Percentiles rank a stretch among this genome's conserved stretches.
Evolutionary conservation across 2,113 vertebrate species (phyloP).

Genomic region (Oenanthe melanoleuca): DNA sequence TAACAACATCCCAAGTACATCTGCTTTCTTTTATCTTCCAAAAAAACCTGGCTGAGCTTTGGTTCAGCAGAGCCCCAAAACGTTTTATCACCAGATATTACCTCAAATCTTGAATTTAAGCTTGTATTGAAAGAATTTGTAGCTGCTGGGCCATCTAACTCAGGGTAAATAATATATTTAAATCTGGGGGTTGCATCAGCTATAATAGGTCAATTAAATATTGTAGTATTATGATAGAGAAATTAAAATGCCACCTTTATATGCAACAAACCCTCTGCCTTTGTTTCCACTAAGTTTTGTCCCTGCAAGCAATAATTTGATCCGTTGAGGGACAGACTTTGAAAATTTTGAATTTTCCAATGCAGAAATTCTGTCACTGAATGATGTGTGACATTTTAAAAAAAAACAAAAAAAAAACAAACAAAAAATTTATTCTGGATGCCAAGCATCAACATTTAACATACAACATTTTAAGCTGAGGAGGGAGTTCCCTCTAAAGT

Average conservation of each 20-base stretch:
- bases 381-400: not conserved
- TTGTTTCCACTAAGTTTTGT: not conserved
- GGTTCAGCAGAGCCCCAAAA: not conserved
- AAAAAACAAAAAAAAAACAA: not conserved
- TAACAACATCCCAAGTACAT: conserved; percentile 1
- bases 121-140: not conserved
- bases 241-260: not conserved
- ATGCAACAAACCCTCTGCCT: not conserved
- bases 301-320: not conserved
- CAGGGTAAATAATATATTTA: not conserved
- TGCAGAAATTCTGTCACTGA: not conserved
- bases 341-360: not conserved
- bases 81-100: not conserved
- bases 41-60: not conserved
- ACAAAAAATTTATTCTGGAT: not conserved
- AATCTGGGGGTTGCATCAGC: not conserved
- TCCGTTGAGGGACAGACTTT: not conserved
- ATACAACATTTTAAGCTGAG: not conserved
- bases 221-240: not conserved
- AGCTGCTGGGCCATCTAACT: not conserved
- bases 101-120: not conserved
- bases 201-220: not conserved
- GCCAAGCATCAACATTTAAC: not conserved
- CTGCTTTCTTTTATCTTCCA: not conserved
- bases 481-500: not conserved